These are phyloP conservation scores for Theretra japonica DNA, from an alignment of 2,888 invertebrate species.

Conservation along the genomic window DNA sequence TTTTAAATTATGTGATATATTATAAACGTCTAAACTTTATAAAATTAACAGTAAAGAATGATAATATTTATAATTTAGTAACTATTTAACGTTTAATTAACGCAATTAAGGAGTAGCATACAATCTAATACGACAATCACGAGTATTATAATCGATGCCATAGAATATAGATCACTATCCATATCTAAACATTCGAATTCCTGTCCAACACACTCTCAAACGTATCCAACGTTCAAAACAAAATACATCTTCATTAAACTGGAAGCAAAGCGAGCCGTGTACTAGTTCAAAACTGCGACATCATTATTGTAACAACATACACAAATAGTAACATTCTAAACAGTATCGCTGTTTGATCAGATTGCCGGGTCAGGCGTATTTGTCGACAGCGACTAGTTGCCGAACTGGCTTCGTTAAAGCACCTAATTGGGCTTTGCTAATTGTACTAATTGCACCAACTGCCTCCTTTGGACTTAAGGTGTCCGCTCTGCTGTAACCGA, in stretches of 20 bases:
- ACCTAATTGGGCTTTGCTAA: conserved; percentile 79
- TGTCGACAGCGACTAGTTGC: conserved; percentile 70
- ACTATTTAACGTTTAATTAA: too few species aligned
- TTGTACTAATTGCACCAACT: conserved; percentile 75
- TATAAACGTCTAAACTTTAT: not conserved
- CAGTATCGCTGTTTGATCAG: conserved; percentile 47
- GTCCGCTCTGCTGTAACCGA: conserved; percentile 47
- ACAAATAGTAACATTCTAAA: conserved; percentile 49
- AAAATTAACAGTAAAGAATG: too few species aligned
- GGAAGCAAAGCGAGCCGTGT: conserved; percentile 30
- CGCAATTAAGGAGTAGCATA: too few species aligned
- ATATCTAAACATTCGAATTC: too few species aligned
- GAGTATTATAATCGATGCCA: not conserved
- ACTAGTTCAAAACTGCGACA: conserved; percentile 33
- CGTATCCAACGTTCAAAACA: not conserved
- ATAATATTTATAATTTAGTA: too few species aligned
- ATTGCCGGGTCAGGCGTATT: conserved; percentile 73
- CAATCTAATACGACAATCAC: not conserved
- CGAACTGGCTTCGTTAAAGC: conserved; percentile 79
- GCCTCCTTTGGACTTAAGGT: conserved; percentile 76
- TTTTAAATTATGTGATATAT: not conserved
- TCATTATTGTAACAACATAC: conserved; percentile 38
- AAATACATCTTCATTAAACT: not conserved
- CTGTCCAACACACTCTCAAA: not conserved
- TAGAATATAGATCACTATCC: not conserved